Base-by-base conservation (phyloP, 2,113 vertebrate species). In the Hippocampus guttulatus region DNA sequence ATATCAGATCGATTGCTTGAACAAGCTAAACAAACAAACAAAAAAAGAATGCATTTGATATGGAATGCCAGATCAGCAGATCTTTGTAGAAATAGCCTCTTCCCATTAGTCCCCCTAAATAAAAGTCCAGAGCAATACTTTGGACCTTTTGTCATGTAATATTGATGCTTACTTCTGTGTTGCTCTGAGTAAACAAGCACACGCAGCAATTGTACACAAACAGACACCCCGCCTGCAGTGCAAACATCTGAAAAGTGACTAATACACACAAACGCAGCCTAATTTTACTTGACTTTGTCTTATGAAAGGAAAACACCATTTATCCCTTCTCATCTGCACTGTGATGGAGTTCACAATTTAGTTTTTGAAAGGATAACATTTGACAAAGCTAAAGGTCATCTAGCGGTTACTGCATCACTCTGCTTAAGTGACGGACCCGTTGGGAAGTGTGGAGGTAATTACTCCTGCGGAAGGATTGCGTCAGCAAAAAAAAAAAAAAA, bases 351-450 rank as follows among this genome's bases (percentile, higher is more conserved):
- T 90, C 83, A 83, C 45, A n/a, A 25, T 66, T 47, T 76, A 83
- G 79, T 90, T 91, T 87, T 88, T 84, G 30, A 33, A 87, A 64
- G 75, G 74, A 83, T 82, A 84, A 82, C 77, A 79, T 84, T 88
- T 79, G 81, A 84, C 76, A 85, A 88, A 70, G 73, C 54, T 54
- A 83, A 88, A 87, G 90, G 89, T 92, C 87, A 75, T 76, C 69
- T 80, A 74, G 77, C 85, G 91, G 89, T 92, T 89, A 92, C 87
- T 86, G 82, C 89, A 90, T 84, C 88, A 88, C 68, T 79, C 78
- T 47, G 81, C 76, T 81, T 84, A 88, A 79, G 83, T 87, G 77
- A 79, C 71, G 76, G 79, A 87, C 77, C 79, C 71, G 66, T 69
- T 74, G 66, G 74, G 81, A 83, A 70, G 72, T 71, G 81, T 64